A percentile compares a stretch with the other conserved stretches of the same genome.
These are phyloP conservation scores for Henricia sp. DNA, from an alignment of 53 echinoderm and acorn worm species.

Conservation along the genomic window DNA sequence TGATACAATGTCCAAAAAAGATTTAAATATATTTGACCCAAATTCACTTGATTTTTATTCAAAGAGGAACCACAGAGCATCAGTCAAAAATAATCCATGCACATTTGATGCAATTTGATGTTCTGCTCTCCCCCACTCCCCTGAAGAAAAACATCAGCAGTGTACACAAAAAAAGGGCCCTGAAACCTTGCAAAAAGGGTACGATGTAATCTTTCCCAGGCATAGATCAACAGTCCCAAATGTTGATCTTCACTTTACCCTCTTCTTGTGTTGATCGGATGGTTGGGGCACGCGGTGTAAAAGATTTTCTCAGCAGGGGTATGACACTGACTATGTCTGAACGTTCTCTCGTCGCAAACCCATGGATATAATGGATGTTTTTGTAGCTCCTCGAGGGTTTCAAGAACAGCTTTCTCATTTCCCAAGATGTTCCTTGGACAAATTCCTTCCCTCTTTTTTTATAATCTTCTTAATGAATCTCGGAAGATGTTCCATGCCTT, in stretches of 20 bases:
- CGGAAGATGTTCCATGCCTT: background rate
- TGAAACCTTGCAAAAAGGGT: background rate
- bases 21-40: no score
- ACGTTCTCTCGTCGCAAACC: background rate
- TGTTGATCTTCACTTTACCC: slow-evolving; percentile 56
- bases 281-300: no score
- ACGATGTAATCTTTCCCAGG: slow-evolving; percentile 45
- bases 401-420: background rate
- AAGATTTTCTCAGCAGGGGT: background rate
- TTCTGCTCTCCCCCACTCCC: background rate
- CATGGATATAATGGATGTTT: slow-evolving; percentile 48
- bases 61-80: background rate
- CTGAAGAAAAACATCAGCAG: slow-evolving; percentile 9
- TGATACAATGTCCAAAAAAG: no score
- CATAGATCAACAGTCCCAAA: slow-evolving; percentile 28
- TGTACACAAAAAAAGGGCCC: background rate
- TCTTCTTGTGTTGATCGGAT: slow-evolving; percentile 33
- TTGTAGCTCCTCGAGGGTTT: slow-evolving; percentile 19
- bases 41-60: no score
- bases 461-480: slow-evolving; percentile 13
- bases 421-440: background rate
- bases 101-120: slow-evolving; percentile 18
- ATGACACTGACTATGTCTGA: background rate
- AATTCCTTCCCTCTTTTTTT: background rate
- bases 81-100: slow-evolving; percentile 6